These are phyloP conservation scores for Lycophotia porphyrea DNA, from an alignment of 2,888 invertebrate species.

Conservation along the genomic window DNA sequence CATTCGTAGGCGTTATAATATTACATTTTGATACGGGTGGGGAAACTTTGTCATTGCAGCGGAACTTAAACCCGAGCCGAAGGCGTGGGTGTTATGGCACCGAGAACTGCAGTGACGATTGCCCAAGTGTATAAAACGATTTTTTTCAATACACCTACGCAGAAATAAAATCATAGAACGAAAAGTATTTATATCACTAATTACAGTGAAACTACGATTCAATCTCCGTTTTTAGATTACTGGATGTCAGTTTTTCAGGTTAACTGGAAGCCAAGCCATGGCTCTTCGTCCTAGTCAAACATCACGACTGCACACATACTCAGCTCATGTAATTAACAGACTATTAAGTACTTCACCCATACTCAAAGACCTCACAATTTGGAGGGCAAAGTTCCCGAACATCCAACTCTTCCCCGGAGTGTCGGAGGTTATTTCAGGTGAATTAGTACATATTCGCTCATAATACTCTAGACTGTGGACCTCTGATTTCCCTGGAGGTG, in stretches of 20 bases:
- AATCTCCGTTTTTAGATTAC: no score
- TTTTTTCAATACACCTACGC: no score
- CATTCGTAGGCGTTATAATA: neutral
- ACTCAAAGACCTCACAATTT: neutral
- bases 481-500: constrained; percentile 54
- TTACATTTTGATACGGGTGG: neutral
- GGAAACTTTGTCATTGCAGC: no score
- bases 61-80: no score
- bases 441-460: constrained; percentile 50
- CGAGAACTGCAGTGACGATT: no score
- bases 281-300: neutral
- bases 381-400: constrained; percentile 4
- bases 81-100: no score
- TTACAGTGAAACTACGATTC: no score
- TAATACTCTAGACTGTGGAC: constrained; percentile 32
- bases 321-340: neutral
- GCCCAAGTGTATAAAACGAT: no score
- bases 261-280: neutral
- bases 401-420: constrained; percentile 17
- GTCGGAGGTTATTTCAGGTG: constrained; percentile 33
- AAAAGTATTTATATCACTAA: no score
- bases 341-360: neutral
- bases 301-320: neutral
- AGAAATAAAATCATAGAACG: no score
- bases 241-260: neutral